Evolutionary conservation across 2,797 vertebrate genomes (phyloP).

Genomic region (Peromyscus eremicus): DNA sequence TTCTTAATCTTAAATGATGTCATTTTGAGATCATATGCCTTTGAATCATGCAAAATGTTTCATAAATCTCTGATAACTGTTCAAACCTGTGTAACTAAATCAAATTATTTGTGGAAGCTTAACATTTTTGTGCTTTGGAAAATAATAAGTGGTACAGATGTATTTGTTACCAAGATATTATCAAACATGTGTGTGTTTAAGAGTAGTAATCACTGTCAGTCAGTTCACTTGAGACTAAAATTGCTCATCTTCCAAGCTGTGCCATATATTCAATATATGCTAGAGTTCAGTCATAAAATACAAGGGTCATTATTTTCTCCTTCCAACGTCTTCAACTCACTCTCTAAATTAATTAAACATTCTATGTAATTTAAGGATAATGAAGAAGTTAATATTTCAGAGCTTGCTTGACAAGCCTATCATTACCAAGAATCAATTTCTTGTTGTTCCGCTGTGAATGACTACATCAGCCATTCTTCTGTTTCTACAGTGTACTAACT

Average conservation of each 20-base stretch:
- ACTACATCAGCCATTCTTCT: not conserved
- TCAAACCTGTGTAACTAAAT: not conserved
- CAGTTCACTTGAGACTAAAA: conserved; percentile 6
- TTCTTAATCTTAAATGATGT: not conserved
- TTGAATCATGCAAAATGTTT: not conserved
- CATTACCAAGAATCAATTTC: not conserved
- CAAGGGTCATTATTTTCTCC: not conserved
- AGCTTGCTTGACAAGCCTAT: not conserved
- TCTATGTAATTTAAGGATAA: not conserved
- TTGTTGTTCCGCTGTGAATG: not conserved
- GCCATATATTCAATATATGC: not conserved
- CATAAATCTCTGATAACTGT: not conserved
- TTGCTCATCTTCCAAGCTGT: not conserved
- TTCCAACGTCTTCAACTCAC: not conserved
- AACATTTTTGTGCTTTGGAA: conserved; percentile 48
- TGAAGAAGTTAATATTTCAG: not conserved
- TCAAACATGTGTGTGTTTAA: conserved; percentile 44
- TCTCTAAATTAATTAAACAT: not conserved
- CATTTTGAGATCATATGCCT: not conserved
- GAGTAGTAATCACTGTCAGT: not conserved
- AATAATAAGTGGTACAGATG: not conserved
- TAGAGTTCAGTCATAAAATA: not conserved
- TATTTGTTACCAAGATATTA: conserved; percentile 10
- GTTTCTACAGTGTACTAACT: not conserved
- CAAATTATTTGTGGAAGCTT: not conserved